Conservation (phyloP, 2,888 invertebrate species). For the Drosophila bunnanda region DNA sequence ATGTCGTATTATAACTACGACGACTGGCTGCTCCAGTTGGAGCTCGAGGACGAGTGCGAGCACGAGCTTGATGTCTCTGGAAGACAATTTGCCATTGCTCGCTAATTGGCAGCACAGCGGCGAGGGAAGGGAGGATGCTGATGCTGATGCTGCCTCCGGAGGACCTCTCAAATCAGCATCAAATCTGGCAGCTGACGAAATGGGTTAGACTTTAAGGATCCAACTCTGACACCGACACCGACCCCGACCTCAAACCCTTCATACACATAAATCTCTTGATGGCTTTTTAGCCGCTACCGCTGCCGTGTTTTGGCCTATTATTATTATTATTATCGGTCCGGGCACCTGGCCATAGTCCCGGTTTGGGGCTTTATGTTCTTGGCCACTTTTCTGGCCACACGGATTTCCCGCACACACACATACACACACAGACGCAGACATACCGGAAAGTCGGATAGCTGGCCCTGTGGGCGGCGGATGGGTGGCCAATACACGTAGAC, state of each 20-base stretch:
- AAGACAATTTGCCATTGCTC: slow-evolving; percentile 60
- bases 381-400: slow-evolving; percentile 63
- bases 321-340: slow-evolving; percentile 45
- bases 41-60: background rate
- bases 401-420: slow-evolving; percentile 33
- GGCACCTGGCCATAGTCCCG: slow-evolving; percentile 55
- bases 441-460: slow-evolving; percentile 13
- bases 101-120: slow-evolving; percentile 68
- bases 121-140: slow-evolving; percentile 4
- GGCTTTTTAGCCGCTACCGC: slow-evolving; percentile 48
- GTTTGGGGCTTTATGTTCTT: slow-evolving; percentile 52
- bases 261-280: slow-evolving; percentile 68
- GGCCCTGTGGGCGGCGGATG: slow-evolving; percentile 6
- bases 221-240: background rate
- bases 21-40: slow-evolving; percentile 27
- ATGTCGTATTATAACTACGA: slow-evolving; percentile 67
- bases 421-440: background rate
- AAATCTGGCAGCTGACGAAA: slow-evolving; percentile 30
- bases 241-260: background rate
- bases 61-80: background rate
- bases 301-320: slow-evolving; percentile 41
- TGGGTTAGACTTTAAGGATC: slow-evolving; percentile 53
- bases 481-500: slow-evolving; percentile 52
- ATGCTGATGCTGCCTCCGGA: slow-evolving; percentile 3
- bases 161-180: slow-evolving; percentile 30